These are phyloP conservation scores for Caiman crocodilus DNA, from an alignment of 2,797 vertebrate species.

Conservation along the genomic window DNA sequence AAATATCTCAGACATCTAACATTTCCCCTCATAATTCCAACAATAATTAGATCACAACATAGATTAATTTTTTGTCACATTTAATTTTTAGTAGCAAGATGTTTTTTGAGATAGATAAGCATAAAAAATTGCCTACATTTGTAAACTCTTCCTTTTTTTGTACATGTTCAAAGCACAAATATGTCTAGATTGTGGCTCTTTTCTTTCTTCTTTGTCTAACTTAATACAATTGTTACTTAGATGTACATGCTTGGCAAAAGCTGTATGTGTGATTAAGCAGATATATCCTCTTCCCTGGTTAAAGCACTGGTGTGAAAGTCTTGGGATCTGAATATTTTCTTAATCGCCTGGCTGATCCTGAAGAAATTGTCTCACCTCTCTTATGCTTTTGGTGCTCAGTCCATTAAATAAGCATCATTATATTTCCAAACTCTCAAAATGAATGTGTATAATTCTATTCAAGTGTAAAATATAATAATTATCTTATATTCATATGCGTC, in stretches of 20 bases:
- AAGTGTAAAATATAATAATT: neutral
- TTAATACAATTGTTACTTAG: slow-evolving; percentile 42
- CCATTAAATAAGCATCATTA: neutral
- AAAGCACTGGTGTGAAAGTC: neutral
- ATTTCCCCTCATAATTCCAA: slow-evolving; percentile 75
- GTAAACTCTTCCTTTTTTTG: slow-evolving; percentile 32
- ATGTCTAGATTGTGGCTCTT: slow-evolving; percentile 33
- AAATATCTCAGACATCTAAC: slow-evolving; percentile 78
- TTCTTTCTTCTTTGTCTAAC: slow-evolving; percentile 12
- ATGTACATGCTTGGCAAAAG: slow-evolving; percentile 19
- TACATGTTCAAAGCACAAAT: neutral
- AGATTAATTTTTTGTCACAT: slow-evolving; percentile 83
- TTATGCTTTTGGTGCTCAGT: neutral
- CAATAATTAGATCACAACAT: slow-evolving; percentile 79
- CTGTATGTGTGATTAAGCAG: slow-evolving; percentile 7
- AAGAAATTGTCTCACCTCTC: neutral
- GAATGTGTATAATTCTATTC: neutral
- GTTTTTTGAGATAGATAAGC: slow-evolving; percentile 53
- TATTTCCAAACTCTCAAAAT: neutral
- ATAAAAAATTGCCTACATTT: slow-evolving; percentile 57
- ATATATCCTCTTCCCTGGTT: slow-evolving; percentile 5
- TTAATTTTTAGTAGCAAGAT: slow-evolving; percentile 74
- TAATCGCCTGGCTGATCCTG: neutral
- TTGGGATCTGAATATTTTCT: neutral
- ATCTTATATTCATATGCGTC: too few species aligned